These are phyloP conservation scores for Hirtodrosophila confusa DNA, from an alignment of 2,888 invertebrate species.

Conservation along the genomic window DNA sequence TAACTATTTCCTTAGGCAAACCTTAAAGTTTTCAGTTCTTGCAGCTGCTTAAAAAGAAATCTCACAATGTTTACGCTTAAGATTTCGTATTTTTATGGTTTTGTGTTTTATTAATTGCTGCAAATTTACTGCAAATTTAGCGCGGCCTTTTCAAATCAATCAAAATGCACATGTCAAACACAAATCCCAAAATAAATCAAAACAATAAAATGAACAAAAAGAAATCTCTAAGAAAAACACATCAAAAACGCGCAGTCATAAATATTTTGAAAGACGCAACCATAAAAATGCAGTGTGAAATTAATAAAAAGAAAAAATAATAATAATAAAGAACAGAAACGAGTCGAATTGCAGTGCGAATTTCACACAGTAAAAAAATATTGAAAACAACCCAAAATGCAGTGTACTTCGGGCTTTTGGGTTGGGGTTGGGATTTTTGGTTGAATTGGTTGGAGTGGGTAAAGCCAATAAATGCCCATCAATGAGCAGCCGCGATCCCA, in stretches of 20 bases:
- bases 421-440: slow-evolving; percentile 4
- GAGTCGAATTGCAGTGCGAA: slow-evolving; percentile 51
- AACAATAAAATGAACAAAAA: slow-evolving; percentile 46
- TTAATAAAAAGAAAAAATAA: slow-evolving; percentile 50
- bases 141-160: slow-evolving; percentile 61
- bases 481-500: slow-evolving; percentile 59
- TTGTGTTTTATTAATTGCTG: slow-evolving; percentile 68
- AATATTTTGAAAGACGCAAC: slow-evolving; percentile 73
- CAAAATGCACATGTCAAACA: slow-evolving; percentile 57
- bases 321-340: slow-evolving; percentile 23
- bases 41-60: slow-evolving; percentile 28
- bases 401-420: slow-evolving; percentile 25
- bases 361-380: slow-evolving; percentile 56
- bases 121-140: slow-evolving; percentile 58
- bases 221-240: slow-evolving; percentile 48
- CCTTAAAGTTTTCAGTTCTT: background rate
- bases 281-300: slow-evolving; percentile 80
- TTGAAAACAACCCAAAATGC: slow-evolving; percentile 52
- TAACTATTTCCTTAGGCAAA: background rate
- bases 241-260: slow-evolving; percentile 60
- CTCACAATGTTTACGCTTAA: slow-evolving; percentile 26
- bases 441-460: slow-evolving; percentile 39
- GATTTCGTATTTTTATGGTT: slow-evolving; percentile 27
- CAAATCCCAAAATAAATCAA: slow-evolving; percentile 58
- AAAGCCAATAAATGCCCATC: slow-evolving; percentile 76